Base-by-base conservation (phyloP, 2,113 vertebrate genomes). In the Mesocricetus auratus region DNA sequence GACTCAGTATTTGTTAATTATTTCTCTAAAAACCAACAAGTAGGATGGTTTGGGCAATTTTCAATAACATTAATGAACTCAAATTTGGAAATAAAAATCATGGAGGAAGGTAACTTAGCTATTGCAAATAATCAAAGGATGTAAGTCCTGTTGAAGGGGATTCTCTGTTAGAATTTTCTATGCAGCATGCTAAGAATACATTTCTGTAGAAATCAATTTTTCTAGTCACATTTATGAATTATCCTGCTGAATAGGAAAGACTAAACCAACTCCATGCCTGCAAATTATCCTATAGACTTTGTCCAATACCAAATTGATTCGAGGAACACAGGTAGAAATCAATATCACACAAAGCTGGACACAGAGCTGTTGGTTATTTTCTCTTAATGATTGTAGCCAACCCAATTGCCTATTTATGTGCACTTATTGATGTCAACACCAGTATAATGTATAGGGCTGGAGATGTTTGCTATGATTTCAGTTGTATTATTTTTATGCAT, bases 1-100 rank as follows among this genome's bases (percentile, higher is more conserved):
- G 42, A 96, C 74, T 97, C 91, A 87, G 42, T 69, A 90, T 96
- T 94, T 60, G 89, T 91, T 96, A 95, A 94, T 97, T 96, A 94
- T 89, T 96, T 74, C 83, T 91, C 26, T 66, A 77, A 86, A 96
- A 97, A 31, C n/a, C 68, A 95, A 82, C 12, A 95, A 74, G 33
- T 42, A 45, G 79, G 42, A 68, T 87, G 4, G 31, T 68, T 87
- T 87, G 42, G 77, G 7, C 11, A 71, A 75, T 93, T 96, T 96
- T 88, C 50, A 88, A 60, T 71, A 81, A 94, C 47, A n/a, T 53
- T 83, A 58, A 56, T 71, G 82, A 21, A 45, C 73, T 95, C 87
- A 90, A 96, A 96, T 95, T 87, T 87, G 89, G 47, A 31, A 24
- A 9, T 86, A 47, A 90, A 42, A 75, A 89, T 3, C 24, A 82